Conservation (phyloP, 2,888 invertebrate genomes). For the Rotaria macrura region DNA sequence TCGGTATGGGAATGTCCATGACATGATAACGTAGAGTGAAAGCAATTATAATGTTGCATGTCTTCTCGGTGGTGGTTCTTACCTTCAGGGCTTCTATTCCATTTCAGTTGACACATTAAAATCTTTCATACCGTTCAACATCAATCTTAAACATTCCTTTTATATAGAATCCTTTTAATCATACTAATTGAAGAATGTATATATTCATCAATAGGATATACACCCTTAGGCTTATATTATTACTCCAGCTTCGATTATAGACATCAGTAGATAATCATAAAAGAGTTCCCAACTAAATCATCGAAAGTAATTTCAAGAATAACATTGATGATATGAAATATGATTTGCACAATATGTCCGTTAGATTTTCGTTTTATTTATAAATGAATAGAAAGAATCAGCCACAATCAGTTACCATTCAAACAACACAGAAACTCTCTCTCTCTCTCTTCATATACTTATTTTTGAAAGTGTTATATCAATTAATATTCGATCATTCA, state of each 20-base stretch:
- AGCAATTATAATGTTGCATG: background rate
- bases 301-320: too few species aligned
- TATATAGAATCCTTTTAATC: background rate
- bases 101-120: background rate
- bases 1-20: background rate
- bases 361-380: too few species aligned
- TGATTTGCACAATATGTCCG: too few species aligned
- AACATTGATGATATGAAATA: too few species aligned
- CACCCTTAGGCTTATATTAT: background rate
- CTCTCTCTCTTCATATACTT: too few species aligned
- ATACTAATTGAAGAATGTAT: background rate
- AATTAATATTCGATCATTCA: too few species aligned
- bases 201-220: background rate
- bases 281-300: background rate
- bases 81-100: background rate
- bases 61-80: background rate
- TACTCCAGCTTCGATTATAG: background rate
- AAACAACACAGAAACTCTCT: too few species aligned
- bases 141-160: background rate
- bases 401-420: too few species aligned
- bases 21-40: background rate
- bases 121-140: background rate
- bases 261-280: background rate
- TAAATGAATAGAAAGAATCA: too few species aligned
- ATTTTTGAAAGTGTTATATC: too few species aligned